Base-by-base conservation (phyloP, 2,797 vertebrate species). In the Neosilurus mollespiculum region DNA sequence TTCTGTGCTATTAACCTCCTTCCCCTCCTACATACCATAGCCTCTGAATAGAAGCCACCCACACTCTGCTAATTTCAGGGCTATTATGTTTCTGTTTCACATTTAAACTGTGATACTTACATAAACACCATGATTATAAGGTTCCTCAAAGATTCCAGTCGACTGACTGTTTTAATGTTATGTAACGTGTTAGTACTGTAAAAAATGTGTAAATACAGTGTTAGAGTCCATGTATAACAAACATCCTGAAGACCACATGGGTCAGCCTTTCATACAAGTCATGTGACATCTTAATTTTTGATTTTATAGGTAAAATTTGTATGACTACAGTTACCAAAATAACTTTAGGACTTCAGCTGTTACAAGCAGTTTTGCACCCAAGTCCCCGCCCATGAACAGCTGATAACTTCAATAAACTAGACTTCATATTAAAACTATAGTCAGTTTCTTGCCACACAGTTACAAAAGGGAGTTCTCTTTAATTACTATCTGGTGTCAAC, bases 41-140 rank as follows among this genome's bases (percentile, higher is more conserved):
- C 51, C 73, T 85, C 34, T 79, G 67, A 79, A 85, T 85, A 82
- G 70, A 80, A 20, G 34, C 67, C 80, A 65, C 80, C 81, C 61
- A 79, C 76, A 24, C 59, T 26, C 56, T 0, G 22, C 26, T 72
- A 49, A 58, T 85, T 82, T 72, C 67, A 72, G 53, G 53, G 67
- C 71, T 59, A 70, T 62, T 56, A 30, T 70, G n/a, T 59, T 81
- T 64, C 66, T 49, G 61, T 73, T 66, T 78, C 56, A 64, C 20
- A 78, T 70, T 61, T 34, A 62, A 85, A 77, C 64, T 51, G 64
- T 85, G 72, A 26, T 65, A 81, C 61, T 85, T 78, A 61, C 59
- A 65, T 64, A 73, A 81, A 58, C 65, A 59, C 30, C 24, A 62
- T 71, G 58, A 81, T 43, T 66, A 66, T 58, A 81, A 72, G 58